phyloP scores from a whole-genome alignment of 2,113 vertebrate genomes.

The Sinocyclocheilus grahami region DNA sequence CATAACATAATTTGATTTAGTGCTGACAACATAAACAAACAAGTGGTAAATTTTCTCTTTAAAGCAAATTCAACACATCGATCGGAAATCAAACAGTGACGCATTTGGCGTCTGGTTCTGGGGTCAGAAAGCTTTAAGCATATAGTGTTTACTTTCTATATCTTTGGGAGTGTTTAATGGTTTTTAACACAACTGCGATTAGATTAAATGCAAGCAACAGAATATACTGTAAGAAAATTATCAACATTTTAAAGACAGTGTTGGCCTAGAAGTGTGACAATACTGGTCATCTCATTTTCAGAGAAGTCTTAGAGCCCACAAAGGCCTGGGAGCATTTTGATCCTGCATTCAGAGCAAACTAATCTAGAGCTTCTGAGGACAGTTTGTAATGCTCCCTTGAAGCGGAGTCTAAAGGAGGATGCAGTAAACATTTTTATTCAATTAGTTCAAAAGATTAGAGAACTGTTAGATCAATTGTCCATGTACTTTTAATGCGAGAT shows the following conservation, averaged over 20 bases:
- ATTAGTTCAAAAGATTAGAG: too few species aligned
- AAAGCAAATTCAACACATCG: neutral
- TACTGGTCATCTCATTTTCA: neutral
- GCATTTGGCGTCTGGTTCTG: too few species aligned
- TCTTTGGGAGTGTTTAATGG: neutral
- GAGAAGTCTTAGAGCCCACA: too few species aligned
- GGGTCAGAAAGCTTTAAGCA: neutral
- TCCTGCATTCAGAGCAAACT: too few species aligned
- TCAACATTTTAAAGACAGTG: neutral
- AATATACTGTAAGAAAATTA: neutral
- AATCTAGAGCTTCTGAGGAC: too few species aligned
- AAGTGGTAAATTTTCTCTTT: neutral
- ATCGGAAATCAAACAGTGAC: neutral
- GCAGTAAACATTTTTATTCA: too few species aligned
- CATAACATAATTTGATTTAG: neutral
- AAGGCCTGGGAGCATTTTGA: too few species aligned
- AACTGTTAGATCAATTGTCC: too few species aligned
- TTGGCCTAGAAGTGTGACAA: neutral
- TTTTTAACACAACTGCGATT: neutral
- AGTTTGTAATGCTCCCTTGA: too few species aligned
- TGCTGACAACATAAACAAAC: neutral
- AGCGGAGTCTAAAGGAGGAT: too few species aligned
- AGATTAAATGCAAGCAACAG: neutral
- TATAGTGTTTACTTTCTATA: neutral
- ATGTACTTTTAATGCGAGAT: too few species aligned